A percentile compares a stretch with the other conserved stretches of the same genome.
phyloP scores from a whole-genome alignment of 2,113 vertebrate genomes.

The Macrotus californicus region DNA sequence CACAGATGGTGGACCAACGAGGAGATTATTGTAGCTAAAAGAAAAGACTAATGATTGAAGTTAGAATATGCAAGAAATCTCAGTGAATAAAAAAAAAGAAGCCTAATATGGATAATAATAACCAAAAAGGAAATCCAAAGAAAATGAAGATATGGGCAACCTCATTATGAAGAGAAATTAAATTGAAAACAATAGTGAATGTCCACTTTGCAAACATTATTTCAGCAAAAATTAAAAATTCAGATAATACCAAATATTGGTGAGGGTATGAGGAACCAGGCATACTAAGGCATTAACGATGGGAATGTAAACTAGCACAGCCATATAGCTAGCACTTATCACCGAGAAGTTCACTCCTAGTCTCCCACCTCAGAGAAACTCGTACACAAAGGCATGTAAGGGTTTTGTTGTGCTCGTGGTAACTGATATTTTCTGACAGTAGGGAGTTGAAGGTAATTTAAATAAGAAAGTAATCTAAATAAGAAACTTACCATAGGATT shows the following conservation, averaged over 20 bases:
- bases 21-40: neutral
- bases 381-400: neutral
- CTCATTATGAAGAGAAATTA: neutral
- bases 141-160: neutral
- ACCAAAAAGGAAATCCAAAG: neutral
- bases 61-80: neutral
- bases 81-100: neutral
- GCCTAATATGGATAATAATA: neutral
- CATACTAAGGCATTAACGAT: neutral
- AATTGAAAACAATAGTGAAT: neutral
- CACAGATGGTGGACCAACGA: neutral
- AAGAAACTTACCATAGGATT: neutral
- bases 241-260: neutral
- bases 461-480: neutral
- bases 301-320: neutral
- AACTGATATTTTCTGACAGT: neutral
- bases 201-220: neutral
- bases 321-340: neutral
- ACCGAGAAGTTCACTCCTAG: neutral
- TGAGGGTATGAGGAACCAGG: neutral
- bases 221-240: neutral
- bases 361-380: neutral
- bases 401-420: neutral
- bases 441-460: neutral
- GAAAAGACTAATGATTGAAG: neutral